Evolutionary conservation across 2,113 vertebrate species (phyloP).

Genomic region (Peromyscus polionotus): DNA sequence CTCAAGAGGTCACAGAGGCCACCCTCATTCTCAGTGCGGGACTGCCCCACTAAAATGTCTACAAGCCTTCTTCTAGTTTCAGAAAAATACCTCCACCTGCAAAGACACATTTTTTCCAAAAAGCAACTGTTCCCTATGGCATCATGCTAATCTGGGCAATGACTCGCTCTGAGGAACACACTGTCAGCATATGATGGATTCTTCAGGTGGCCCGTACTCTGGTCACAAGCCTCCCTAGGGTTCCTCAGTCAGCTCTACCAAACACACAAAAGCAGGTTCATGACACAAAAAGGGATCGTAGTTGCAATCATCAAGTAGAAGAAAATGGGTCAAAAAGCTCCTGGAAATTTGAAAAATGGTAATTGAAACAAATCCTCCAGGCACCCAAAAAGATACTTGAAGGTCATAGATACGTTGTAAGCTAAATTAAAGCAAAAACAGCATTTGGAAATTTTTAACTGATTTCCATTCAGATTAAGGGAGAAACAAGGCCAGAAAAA

Average conservation of each 20-base stretch:
- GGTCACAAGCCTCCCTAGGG: background rate
- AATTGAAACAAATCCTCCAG: slow-evolving; percentile 1
- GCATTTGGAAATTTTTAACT: slow-evolving; percentile 20
- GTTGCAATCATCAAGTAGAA: background rate
- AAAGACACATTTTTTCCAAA: slow-evolving; percentile 29
- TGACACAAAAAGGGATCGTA: background rate
- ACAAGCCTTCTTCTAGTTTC: background rate
- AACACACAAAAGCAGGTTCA: slow-evolving; percentile 2
- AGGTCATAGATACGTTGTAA: background rate
- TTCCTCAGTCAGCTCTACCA: background rate
- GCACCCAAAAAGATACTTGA: background rate
- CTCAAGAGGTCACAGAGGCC: background rate
- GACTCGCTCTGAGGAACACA: background rate
- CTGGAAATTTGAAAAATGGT: background rate
- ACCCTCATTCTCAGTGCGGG: background rate
- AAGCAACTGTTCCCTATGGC: background rate
- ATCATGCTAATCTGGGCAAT: background rate
- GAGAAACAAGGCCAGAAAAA: background rate
- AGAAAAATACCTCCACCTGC: background rate
- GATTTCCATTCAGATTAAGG: slow-evolving; percentile 41
- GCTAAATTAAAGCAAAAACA: background rate
- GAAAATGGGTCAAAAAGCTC: background rate
- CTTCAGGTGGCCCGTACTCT: background rate
- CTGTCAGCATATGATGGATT: slow-evolving; percentile 22
- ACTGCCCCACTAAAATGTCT: background rate